Base-by-base conservation (phyloP, 2,797 vertebrate genomes). In the Smutsia temminckii region DNA sequence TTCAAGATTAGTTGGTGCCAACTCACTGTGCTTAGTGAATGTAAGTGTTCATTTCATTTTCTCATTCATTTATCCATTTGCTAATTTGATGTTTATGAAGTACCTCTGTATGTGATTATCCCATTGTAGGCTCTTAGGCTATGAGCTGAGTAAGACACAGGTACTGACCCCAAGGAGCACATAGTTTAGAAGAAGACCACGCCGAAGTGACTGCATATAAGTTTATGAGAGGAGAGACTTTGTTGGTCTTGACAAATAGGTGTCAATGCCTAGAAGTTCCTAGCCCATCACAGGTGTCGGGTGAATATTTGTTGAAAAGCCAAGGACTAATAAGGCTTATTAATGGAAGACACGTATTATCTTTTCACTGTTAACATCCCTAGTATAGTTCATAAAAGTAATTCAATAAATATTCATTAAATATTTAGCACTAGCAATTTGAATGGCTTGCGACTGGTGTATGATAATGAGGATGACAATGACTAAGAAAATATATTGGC, bases 251-350 rank as follows among this genome's bases (percentile, higher is more conserved):
- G 77, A 79, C 77, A 93, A 90, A 86, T 34, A 91, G 57, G 29
- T 77, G 37, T 77, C 59, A 29, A 51, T 88, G 40, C 51, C 37
- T 78, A 66, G 18, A 96, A 68, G 55, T 81, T 23, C 37, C 89
- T 91, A 40, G 63, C 10, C 94, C 8, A 71, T 95, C 27, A 71
- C 68, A 79, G 42, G 51, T 29, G 51, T 42, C 83, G 49, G 37
- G 37, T 92, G 75, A 75, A 42, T 72, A 89, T 46, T 49, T 93
- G n/a, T 32, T 95, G 64, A 92, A 88, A 89, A 91, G 57, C 42
- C n/a, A 57, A 1, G 66, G 42, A 64, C 68, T 57, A 74, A 69
- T 46, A 64, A 18, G 21, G 9, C 8, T 42, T 49, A 57, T 53
- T 14, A 57, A 81, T 74, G 34, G 14, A 51, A 87, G 63, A 88